Base-by-base conservation (phyloP, 1,140 invertebrate genomes). In the Apocrypta bakeri region DNA sequence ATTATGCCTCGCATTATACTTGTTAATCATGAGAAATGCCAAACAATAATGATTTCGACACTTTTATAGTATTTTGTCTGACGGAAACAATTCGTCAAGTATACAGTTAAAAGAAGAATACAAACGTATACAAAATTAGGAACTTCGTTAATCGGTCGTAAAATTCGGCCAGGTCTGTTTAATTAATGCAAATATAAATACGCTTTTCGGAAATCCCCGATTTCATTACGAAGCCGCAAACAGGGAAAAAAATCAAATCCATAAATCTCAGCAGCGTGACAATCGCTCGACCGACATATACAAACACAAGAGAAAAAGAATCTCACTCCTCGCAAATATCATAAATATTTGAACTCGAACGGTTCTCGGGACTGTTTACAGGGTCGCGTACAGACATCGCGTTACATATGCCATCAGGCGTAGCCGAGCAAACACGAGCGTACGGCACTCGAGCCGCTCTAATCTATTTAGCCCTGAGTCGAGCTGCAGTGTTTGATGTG, bases 381-480 rank as follows among this genome's bases (percentile, higher is more conserved):
- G 72, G 72, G 31, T 61, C 29, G 63, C 64, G 81, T 42, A 73
- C 27, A 64, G 63, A 72, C 42, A 29, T 68, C 25, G 29, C 66
- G 29, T 56, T 68, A 29, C 17, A 25, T 68, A 25, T 56, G 14
- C 27, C 31, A 31, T 25, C 72, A 29, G 71, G 24, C 33, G 27
- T 9, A 56, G 27, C n/a, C 29, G 25, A 33, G 72, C 69, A 74
- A 73, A 81, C 37, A 74, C 14, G 17, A 12, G 11, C 31, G 29
- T 31, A 21, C 79, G 11, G 56, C 69, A 73, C 79, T 74, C 71
- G 48, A 73, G 56, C 31, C 90, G 90, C 89, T 88, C 89, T 92
- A 92, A 92, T 92, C 91, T 92, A 91, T 92, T 91, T 92, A 92
- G 88, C 88, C 88, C 90, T 90, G 91, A 89, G 89, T 89, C 90